Percentiles rank a stretch among this genome's conserved stretches.
Evolutionary conservation across 2,888 invertebrate genomes (phyloP).

Genomic region (Hecatera dysodea): DNA sequence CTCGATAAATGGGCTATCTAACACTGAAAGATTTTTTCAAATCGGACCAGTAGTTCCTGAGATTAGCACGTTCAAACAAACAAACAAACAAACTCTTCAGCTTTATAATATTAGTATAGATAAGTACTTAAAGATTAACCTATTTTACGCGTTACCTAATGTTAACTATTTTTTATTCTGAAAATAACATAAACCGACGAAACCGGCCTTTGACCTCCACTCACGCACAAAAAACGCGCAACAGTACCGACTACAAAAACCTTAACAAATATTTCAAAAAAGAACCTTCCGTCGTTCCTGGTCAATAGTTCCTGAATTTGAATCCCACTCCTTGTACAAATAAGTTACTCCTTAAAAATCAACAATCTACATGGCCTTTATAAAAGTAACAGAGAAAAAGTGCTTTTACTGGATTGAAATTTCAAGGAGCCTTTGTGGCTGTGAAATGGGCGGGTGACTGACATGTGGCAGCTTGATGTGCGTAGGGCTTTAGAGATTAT

Average conservation of each 20-base stretch:
- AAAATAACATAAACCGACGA: background rate
- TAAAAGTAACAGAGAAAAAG: slow-evolving; percentile 57
- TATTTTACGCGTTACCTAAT: background rate
- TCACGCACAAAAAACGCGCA: slow-evolving; percentile 10
- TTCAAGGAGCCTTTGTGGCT: slow-evolving; percentile 61
- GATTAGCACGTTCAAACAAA: no score
- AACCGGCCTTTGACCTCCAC: slow-evolving; percentile 15
- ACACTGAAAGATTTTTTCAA: no score
- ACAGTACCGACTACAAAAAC: slow-evolving; percentile 23
- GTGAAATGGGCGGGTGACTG: slow-evolving; percentile 35
- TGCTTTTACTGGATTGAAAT: slow-evolving; percentile 74
- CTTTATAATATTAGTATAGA: no score
- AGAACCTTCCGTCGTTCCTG: slow-evolving; percentile 26
- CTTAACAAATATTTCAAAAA: slow-evolving; percentile 45
- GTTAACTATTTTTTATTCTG: background rate
- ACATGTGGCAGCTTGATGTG: slow-evolving; percentile 24
- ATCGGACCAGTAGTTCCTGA: no score
- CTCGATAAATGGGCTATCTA: no score
- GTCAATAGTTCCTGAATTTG: slow-evolving; percentile 51
- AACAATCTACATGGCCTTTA: slow-evolving; percentile 44
- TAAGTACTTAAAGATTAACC: background rate
- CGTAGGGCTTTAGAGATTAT: slow-evolving; percentile 4
- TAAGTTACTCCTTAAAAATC: slow-evolving; percentile 53
- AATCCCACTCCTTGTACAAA: slow-evolving; percentile 42
- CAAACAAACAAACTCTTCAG: no score